A percentile compares a stretch with the other conserved stretches of the same genome.
Conservation (phyloP, 2,797 vertebrate genomes). For the Percopsis omiscomaycus region DNA sequence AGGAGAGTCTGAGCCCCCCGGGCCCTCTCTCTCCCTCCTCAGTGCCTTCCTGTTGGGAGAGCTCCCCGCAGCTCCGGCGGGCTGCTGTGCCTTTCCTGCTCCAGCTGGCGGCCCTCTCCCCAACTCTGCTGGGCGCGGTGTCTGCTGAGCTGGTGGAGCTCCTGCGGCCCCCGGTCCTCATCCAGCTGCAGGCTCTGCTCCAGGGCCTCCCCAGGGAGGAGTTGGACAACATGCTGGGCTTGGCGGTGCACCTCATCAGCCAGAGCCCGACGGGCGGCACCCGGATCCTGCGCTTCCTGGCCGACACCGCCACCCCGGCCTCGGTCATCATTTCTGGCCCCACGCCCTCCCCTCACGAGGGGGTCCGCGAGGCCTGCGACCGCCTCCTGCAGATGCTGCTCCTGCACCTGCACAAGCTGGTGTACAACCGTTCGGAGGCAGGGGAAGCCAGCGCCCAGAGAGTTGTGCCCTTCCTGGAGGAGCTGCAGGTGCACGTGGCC, state of each 20-base stretch:
- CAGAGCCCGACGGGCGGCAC: constrained; percentile 89
- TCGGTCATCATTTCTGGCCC: constrained; percentile 91
- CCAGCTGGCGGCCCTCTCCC: constrained; percentile 90
- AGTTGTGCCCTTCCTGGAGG: constrained; percentile 87
- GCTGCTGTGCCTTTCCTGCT: constrained; percentile 90
- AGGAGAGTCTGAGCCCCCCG: constrained; percentile 83
- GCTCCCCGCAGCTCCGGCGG: constrained; percentile 79
- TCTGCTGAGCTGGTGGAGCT: constrained; percentile 89
- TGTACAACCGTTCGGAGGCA: constrained; percentile 80
- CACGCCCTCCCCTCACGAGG: constrained; percentile 82
- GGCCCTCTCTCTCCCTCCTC: constrained; percentile 70
- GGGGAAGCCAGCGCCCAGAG: constrained; percentile 64
- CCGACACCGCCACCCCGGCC: constrained; percentile 89
- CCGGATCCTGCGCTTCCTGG: constrained; percentile 84
- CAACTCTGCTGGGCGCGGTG: constrained; percentile 84
- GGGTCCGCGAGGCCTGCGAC: constrained; percentile 90
- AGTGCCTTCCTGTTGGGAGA: constrained; percentile 74
- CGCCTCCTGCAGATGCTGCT: constrained; percentile 89
- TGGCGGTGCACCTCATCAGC: constrained; percentile 89
- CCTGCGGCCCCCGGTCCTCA: constrained; percentile 81
- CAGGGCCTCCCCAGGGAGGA: constrained; percentile 84
- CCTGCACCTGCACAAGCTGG: constrained; percentile 89
- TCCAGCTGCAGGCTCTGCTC: constrained; percentile 88
- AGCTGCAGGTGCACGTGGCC: constrained; percentile 81
- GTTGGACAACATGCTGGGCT: constrained; percentile 85